Evolutionary conservation across 2,888 invertebrate species (phyloP), one percentile per base, ranked within the genome.

Genomic region (Kryphioiulus occultus): DNA sequence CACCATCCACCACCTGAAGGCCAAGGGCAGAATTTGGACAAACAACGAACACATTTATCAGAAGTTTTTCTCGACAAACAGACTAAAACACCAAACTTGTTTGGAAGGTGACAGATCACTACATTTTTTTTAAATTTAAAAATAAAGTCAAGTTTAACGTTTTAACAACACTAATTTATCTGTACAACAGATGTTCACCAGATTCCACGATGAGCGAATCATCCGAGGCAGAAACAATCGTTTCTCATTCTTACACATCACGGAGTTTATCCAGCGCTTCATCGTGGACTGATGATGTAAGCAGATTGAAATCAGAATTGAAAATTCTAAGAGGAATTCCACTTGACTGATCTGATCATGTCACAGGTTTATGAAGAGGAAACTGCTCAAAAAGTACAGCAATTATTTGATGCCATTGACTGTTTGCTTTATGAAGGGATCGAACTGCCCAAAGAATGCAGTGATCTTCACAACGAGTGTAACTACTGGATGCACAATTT

Each of bases 321-420:
- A 17, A 30, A 78, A 26, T 22, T 68, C 7, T 26, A 1, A 22
- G 59, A 59, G 22, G 59, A 53, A n/a, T n/a, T 53, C 12, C 10
- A 53, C 19, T n/a, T 15, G 26, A 30, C 12, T 78, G 15, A 26
- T 78, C 1, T 78, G 30, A 78, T 78, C 30, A 15, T 85, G 39
- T 12, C 15, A 1, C 32, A 85, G 85, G n/a, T 39, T 39, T 85
- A 85, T 19, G 85, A 85, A 44, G 42, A 85, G 17, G 85, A 85
- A 39, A 44, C 85, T 39, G 44, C 85, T 19, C 22, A 85, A 32
- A 85, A 85, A 39, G 85, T 85, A 2, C 85, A 85, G 15, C 22
- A 85, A 26, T 85, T 85, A 42, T 85, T 85, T 85, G 85, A 85
- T 85, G 85, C 85, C 5, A 85, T 85, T 35, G 85, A 85, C 26